Evolutionary conservation across 2,113 vertebrate species (phyloP).

Genomic region (Psammodynastes pulverulentus): DNA sequence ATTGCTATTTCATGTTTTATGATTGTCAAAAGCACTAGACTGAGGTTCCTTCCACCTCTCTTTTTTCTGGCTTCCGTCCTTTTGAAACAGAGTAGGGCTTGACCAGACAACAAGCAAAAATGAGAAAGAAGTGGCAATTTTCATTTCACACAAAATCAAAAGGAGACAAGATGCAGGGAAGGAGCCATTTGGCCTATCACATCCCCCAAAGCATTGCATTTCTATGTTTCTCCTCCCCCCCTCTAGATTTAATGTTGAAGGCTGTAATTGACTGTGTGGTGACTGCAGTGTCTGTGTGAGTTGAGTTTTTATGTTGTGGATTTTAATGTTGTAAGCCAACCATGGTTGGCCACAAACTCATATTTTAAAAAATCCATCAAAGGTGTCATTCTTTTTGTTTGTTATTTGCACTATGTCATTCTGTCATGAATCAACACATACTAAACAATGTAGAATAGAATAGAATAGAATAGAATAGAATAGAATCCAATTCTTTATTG

Average conservation of each 20-base stretch:
- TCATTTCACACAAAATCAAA: not conserved
- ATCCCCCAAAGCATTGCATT: not conserved
- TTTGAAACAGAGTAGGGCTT: not conserved
- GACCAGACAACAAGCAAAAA: not conserved
- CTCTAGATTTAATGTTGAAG: not conserved
- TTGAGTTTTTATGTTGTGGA: not conserved
- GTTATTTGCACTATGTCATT: not conserved
- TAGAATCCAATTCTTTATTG: no score
- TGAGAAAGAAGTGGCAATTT: not conserved
- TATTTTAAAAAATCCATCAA: not conserved
- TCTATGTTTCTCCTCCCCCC: not conserved
- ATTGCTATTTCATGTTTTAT: not conserved
- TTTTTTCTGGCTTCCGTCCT: not conserved
- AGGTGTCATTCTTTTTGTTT: not conserved
- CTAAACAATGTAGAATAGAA: no score
- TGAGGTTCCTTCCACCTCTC: not conserved
- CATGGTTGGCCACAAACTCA: no score
- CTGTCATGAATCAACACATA: not conserved
- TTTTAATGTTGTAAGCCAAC: not conserved
- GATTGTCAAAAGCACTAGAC: not conserved
- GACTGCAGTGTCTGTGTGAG: not conserved
- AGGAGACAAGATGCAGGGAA: not conserved
- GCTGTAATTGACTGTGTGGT: not conserved
- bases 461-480: no score
- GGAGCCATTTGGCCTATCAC: not conserved